These are phyloP conservation scores for Peromyscus eremicus DNA, from an alignment of 2,797 vertebrate species.

Conservation along the genomic window DNA sequence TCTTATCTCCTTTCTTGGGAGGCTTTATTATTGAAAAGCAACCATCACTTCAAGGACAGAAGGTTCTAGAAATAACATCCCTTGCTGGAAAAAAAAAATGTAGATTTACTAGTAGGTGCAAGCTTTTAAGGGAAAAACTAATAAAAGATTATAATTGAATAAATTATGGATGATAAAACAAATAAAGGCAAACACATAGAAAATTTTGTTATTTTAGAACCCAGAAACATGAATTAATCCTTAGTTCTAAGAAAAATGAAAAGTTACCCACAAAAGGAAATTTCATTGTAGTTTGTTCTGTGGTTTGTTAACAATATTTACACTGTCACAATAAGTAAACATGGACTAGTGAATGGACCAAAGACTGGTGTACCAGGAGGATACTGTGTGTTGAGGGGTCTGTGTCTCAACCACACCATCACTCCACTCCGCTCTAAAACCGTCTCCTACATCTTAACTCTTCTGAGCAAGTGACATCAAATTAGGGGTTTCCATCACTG, in stretches of 20 bases:
- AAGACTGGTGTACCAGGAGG: neutral
- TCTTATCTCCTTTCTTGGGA: neutral
- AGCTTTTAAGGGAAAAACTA: neutral
- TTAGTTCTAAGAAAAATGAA: constrained; percentile 56
- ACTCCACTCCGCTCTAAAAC: neutral
- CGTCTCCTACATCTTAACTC: constrained; percentile 43
- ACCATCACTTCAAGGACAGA: neutral
- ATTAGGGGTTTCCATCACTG: neutral
- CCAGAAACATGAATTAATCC: constrained; percentile 55
- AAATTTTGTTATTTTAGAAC: constrained; percentile 4
- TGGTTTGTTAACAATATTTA: constrained; percentile 50
- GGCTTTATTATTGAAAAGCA: neutral
- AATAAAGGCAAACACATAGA: constrained; percentile 3
- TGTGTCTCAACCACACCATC: neutral
- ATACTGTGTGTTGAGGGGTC: neutral
- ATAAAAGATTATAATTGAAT: constrained; percentile 38
- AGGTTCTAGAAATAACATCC: neutral
- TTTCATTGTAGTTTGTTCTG: constrained; percentile 5
- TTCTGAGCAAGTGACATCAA: constrained; percentile 12
- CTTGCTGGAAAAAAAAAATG: constrained; percentile 39
- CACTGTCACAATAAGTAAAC: constrained; percentile 36
- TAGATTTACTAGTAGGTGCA: neutral
- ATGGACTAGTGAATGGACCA: neutral
- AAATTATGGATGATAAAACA: constrained; percentile 44
- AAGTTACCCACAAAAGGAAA: constrained; percentile 55